Evolutionary conservation across 1,140 invertebrate species (phyloP).

Genomic region (Drosophila rufa): DNA sequence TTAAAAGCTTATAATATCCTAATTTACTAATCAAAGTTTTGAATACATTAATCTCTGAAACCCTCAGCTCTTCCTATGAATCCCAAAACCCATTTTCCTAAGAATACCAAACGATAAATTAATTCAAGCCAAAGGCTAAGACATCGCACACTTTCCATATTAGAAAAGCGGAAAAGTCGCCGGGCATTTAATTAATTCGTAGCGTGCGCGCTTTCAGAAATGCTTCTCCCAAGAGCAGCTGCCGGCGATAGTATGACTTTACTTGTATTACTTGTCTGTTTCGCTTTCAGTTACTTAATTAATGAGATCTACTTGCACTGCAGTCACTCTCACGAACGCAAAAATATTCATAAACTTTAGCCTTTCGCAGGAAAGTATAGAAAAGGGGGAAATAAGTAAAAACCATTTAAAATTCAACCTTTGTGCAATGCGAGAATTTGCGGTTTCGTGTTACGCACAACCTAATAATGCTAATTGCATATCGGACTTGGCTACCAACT

Average conservation of each 20-base stretch:
- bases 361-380: conserved; percentile 2
- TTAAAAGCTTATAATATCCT: conserved; percentile 15
- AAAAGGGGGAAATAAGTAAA: conserved; percentile 5
- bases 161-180: conserved; percentile 36
- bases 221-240: conserved; percentile 27
- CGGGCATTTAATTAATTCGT: conserved; percentile 71
- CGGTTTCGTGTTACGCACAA: conserved; percentile 51
- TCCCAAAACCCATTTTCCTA: conserved; percentile 3
- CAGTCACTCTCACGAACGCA: conserved; percentile 15
- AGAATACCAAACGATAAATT: conserved; percentile 55
- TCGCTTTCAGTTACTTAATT: conserved; percentile 60
- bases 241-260: conserved; percentile 36
- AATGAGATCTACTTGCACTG: conserved; percentile 46
- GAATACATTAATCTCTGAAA: conserved; percentile 17
- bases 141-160: conserved; percentile 35
- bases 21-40: not conserved
- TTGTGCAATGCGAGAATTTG: conserved; percentile 24
- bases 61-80: not conserved
- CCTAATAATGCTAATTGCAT: conserved; percentile 64
- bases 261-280: conserved; percentile 40
- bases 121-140: conserved; percentile 42
- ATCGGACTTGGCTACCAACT: conserved; percentile 16
- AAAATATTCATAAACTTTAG: conserved; percentile 28
- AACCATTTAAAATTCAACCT: conserved; percentile 21
- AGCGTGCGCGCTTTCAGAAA: conserved; percentile 61